Percentiles rank a stretch among this genome's conserved stretches.
Evolutionary conservation across 2,113 vertebrate genomes (phyloP).

Genomic region (Cettia cetti): DNA sequence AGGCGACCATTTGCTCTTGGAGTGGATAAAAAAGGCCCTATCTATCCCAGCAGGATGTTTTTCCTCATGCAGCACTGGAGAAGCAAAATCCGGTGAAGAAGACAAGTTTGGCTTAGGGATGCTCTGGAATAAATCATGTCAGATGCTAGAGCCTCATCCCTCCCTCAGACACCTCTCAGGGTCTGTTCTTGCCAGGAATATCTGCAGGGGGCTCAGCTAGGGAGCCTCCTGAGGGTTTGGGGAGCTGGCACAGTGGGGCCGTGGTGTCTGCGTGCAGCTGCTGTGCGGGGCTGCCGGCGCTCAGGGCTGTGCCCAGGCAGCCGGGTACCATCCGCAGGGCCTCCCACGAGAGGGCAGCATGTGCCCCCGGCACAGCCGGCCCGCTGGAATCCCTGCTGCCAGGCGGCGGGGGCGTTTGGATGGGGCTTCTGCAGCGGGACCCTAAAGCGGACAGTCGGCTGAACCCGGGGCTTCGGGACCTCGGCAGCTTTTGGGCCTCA

Average conservation of each 20-base stretch:
- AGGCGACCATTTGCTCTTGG: background rate
- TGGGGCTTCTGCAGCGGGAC: background rate
- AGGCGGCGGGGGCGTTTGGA: rapidly evolving
- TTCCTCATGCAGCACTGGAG: background rate
- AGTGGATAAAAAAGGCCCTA: background rate
- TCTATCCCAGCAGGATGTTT: background rate
- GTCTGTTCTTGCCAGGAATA: background rate
- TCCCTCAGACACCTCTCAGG: background rate
- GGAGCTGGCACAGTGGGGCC: background rate
- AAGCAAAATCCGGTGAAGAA: background rate
- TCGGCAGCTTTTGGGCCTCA: background rate
- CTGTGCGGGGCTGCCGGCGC: background rate
- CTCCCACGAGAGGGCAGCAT: constrained; percentile 20
- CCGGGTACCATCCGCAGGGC: rapidly evolving
- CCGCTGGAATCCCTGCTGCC: background rate
- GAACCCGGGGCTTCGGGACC: rapidly evolving
- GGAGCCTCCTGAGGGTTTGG: background rate
- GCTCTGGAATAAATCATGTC: too few species aligned
- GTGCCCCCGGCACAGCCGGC: background rate
- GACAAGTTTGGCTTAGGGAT: background rate
- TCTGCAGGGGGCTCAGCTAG: rapidly evolving
- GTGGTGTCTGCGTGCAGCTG: background rate
- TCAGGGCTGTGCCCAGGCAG: background rate
- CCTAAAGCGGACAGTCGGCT: background rate
- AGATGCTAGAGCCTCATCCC: background rate